Conservation (phyloP, 2,113 vertebrate species). For the Phalacrocorax pelagicus region DNA sequence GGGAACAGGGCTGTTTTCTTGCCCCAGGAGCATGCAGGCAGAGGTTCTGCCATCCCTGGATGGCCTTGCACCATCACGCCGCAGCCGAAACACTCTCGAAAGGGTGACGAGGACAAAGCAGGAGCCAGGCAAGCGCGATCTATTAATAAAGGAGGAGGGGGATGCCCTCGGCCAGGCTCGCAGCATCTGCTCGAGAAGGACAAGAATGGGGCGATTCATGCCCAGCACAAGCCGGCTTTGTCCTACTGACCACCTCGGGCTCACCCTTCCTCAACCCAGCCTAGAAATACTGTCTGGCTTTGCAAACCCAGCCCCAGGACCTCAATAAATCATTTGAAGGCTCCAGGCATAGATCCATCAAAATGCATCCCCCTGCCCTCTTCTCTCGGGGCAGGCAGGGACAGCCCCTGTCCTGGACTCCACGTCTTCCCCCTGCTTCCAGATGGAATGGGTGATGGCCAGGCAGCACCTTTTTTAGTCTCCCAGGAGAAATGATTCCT, state of each 20-base stretch:
- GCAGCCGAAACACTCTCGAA: background rate
- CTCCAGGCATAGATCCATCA: background rate
- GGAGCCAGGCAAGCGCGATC: accelerated
- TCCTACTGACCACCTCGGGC: background rate
- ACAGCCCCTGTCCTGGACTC: accelerated
- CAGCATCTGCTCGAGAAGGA: background rate
- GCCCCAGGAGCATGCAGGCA: accelerated
- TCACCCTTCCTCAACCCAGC: background rate
- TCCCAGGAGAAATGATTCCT: background rate
- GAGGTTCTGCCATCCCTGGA: background rate
- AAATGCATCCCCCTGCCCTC: background rate
- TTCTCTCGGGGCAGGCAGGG: background rate
- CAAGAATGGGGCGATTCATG: slow-evolving; percentile 1
- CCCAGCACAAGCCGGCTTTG: background rate
- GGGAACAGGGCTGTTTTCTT: background rate
- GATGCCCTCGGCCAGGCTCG: background rate
- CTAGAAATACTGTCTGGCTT: background rate
- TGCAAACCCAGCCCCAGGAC: background rate
- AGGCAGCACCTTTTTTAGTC: background rate
- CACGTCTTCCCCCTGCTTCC: accelerated
- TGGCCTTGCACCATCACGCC: accelerated
- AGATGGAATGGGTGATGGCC: background rate
- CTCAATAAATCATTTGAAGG: background rate
- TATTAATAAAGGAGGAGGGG: background rate
- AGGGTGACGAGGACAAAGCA: background rate